Base-by-base conservation (phyloP, 2,888 invertebrate genomes). In the Dryocosmus kuriphilus region DNA sequence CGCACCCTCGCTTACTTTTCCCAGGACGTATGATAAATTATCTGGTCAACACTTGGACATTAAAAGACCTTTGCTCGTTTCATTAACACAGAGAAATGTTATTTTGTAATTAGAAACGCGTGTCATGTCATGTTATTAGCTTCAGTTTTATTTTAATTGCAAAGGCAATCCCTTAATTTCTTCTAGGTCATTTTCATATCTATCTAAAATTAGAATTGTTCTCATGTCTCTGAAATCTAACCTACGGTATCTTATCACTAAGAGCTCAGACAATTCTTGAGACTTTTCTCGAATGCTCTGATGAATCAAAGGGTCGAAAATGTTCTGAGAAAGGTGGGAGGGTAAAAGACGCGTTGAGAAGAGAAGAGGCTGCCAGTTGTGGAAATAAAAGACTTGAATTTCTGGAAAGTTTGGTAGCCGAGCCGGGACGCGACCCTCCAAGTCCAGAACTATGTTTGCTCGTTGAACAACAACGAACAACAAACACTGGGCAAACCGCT, bases 391-490 rank as follows among this genome's bases (percentile, higher is more conserved):
- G 84, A 86, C 79, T 85, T 83, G 87, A 85, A 86, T 86, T 87
- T 86, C 86, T 83, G 77, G 82, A 85, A 87, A 88, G 85, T 88
- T 88, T 83, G 75, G 75, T 79, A 80, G 78, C 77, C 77, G 79
- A 65, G 79, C 77, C 78, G 76, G 76, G 81, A 77, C 80, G 81
- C 79, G 73, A 80, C 83, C 75, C 78, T 81, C 80, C 82, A 79
- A 86, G 83, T 84, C 84, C 86, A 86, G 85, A 88, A 88, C 87
- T 88, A 87, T 88, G 87, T 89, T 88, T 89, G 86, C 86, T 83
- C 86, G 84, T 85, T 86, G 88, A 88, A 89, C 86, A 83, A 82
- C 81, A 79, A 86, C 86, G 86, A 86, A 88, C 87, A 89, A 89
- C 89, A 89, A 89, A 89, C 87, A 88, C 82, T 83, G 83, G 85